Percentiles rank a stretch among this genome's conserved stretches.
Conservation (phyloP, 2,797 vertebrate genomes). For the Salmo trutta region DNA sequence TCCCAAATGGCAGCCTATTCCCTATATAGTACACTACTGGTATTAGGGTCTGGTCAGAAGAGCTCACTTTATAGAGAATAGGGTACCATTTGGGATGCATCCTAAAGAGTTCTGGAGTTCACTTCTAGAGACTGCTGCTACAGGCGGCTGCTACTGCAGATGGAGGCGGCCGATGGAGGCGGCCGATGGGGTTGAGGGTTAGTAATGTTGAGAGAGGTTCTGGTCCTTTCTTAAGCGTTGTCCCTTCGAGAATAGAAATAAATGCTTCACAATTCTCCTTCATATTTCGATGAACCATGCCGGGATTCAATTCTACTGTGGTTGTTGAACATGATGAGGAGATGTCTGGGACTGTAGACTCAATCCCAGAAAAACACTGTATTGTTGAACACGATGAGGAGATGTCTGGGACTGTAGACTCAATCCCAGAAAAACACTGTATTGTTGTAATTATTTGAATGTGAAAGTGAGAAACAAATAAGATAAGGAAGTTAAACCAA, state of each 20-base stretch:
- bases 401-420: neutral
- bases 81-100: neutral
- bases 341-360: neutral
- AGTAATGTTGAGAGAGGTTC: neutral
- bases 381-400: too few species aligned
- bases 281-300: neutral
- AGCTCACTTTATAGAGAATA: neutral
- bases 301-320: neutral
- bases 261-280: neutral
- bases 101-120: neutral
- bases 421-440: too few species aligned
- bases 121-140: neutral
- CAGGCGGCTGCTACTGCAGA: accelerated
- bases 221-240: neutral
- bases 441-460: too few species aligned
- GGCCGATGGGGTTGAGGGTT: neutral
- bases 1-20: neutral
- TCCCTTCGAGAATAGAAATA: neutral
- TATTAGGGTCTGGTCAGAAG: neutral
- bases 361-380: too few species aligned
- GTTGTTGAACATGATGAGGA: neutral
- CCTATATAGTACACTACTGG: neutral
- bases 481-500: too few species aligned
- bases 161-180: too few species aligned
- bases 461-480: too few species aligned